Percentiles rank a stretch among this genome's conserved stretches.
These are phyloP conservation scores for Eubasilissa regina DNA, from an alignment of 1,140 invertebrate genomes.

Conservation along the genomic window DNA sequence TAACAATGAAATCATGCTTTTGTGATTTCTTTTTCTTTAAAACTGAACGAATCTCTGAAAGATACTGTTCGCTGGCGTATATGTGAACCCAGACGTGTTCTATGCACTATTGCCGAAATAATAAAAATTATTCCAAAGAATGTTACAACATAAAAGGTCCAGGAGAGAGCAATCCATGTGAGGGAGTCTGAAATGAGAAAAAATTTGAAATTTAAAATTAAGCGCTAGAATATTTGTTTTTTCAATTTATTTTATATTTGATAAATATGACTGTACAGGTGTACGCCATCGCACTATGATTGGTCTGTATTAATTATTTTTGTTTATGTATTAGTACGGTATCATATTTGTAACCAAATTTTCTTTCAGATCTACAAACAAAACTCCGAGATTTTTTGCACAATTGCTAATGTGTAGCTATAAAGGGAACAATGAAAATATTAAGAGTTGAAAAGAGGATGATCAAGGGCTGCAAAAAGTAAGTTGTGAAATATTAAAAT, in stretches of 20 bases:
- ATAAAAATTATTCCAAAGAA: background rate
- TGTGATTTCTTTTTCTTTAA: background rate
- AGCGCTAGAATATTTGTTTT: background rate
- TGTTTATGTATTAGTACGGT: background rate
- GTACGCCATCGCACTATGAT: no score
- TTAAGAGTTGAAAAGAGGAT: no score
- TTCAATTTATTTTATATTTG: background rate
- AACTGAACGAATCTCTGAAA: background rate
- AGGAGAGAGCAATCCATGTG: background rate
- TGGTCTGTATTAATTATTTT: background rate
- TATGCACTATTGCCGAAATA: background rate
- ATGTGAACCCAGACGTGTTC: background rate
- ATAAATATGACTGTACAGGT: no score
- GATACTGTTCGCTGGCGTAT: background rate
- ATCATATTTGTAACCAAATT: no score
- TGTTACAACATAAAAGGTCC: slow-evolving; percentile 7
- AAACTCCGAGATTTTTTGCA: no score
- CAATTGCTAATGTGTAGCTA: no score
- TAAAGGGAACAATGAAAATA: no score
- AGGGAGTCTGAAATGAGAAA: slow-evolving; percentile 13
- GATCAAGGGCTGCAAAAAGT: no score
- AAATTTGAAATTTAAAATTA: background rate
- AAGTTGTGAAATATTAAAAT: no score
- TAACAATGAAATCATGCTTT: background rate
- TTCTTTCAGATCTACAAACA: no score